phyloP scores from a whole-genome alignment of 2,888 invertebrate species.

The Branchellion lobata region DNA sequence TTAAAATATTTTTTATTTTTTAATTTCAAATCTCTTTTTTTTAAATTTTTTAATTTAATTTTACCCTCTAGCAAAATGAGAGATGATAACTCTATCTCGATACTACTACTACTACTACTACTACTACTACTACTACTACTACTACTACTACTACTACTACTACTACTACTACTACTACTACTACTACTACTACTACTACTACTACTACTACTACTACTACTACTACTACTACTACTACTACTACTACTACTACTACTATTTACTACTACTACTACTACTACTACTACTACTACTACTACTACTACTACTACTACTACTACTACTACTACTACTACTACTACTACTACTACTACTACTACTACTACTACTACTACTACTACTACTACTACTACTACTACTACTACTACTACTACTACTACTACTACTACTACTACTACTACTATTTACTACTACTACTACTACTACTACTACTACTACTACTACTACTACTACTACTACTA shows the following conservation, averaged over 20 bases:
- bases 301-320: conserved; percentile 29
- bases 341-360: not conserved
- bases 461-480: conserved; percentile 13
- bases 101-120: not conserved
- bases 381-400: not conserved
- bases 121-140: not conserved
- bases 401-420: not conserved
- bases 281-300: conserved; percentile 29
- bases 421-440: not conserved
- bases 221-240: conserved; percentile 18
- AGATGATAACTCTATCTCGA: no score
- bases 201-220: not conserved
- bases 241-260: conserved; percentile 18
- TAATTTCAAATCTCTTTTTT: no score
- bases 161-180: not conserved
- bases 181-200: not conserved
- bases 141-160: not conserved
- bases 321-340: conserved; percentile 29
- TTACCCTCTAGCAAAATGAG: no score
- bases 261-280: conserved; percentile 27
- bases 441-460: not conserved
- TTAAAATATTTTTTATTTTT: no score
- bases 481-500: conserved; percentile 23
- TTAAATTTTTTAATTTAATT: no score
- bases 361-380: not conserved